Base-by-base conservation (phyloP, 2,113 vertebrate species). In the Otolemur garnettii region DNA sequence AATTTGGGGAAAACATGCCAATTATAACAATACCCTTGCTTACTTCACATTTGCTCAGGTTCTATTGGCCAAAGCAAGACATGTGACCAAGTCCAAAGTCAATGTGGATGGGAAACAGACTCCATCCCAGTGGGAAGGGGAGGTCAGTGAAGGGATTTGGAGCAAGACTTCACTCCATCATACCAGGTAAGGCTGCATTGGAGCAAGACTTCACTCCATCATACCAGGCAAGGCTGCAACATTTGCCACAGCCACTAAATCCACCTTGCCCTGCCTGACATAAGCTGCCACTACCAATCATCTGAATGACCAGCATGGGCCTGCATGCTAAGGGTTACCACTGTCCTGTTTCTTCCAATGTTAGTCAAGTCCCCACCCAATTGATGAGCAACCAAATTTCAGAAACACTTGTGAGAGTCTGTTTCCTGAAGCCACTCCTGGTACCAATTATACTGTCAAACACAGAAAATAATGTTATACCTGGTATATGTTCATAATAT, bases 391-490 rank as follows among this genome's bases (percentile, higher is more conserved):
- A 89, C 26, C 24, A 11, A 35, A 59, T 81, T 78, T 90, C 81
- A 95, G 85, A 90, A 94, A 90, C 33, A 64, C 21, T 92, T 94
- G 55, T 75, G n/a, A 92, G 66, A 55, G 10, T 92, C n/a, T 95
- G 12, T 87, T 96, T 95, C 87, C 81, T 94, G 30, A 95, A 88
- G 50, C 24, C 35, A 80, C 42, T 92, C 92, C 93, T 96, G 90
- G 79, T 83, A 93, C 38, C 91, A 86, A 93, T 88, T 91, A 96
- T 0, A 8, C 7, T 96, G 82, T 93, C 94, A 95, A 72, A 90
- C 59, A 60, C 30, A 50, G 88, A 92, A 92, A 87, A 83, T 45
- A 77, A 90, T 82, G 24, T 14, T 90, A 84, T 38, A 71, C 86
- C 38, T 81, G 75, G 53, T 81, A 90, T 93, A 35, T 81, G 38